Percentiles rank a stretch among this genome's conserved stretches.
These are phyloP conservation scores for Anniella stebbinsi DNA, from an alignment of 2,797 vertebrate genomes.

Conservation along the genomic window DNA sequence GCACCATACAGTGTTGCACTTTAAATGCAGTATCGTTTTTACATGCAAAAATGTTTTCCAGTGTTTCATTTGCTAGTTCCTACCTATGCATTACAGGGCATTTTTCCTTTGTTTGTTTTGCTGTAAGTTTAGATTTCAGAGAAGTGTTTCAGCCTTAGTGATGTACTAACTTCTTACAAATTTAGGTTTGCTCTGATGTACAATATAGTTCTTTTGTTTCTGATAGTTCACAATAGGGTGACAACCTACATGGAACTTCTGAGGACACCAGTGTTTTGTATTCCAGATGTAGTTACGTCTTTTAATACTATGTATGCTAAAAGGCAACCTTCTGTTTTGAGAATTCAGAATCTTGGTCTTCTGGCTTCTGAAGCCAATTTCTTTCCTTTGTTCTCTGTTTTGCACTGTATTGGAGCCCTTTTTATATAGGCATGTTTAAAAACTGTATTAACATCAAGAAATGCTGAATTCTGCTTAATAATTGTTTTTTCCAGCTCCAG, in stretches of 20 bases:
- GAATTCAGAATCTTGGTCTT: slow-evolving; percentile 17
- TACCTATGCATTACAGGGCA: slow-evolving; percentile 76
- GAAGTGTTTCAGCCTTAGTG: slow-evolving; percentile 38
- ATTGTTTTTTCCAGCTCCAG: slow-evolving; percentile 13
- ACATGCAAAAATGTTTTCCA: slow-evolving; percentile 77
- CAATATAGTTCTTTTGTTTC: slow-evolving; percentile 58
- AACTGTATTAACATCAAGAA: slow-evolving; percentile 5
- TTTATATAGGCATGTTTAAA: slow-evolving; percentile 27
- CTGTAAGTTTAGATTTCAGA: slow-evolving; percentile 51
- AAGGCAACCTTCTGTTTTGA: slow-evolving; percentile 62
- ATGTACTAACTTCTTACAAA: slow-evolving; percentile 51
- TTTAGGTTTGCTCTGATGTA: slow-evolving; percentile 55
- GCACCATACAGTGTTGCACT: slow-evolving; percentile 80
- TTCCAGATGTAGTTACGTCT: slow-evolving; percentile 40
- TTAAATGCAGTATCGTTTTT: slow-evolving; percentile 79
- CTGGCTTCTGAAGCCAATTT: slow-evolving; percentile 26
- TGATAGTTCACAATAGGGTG: slow-evolving; percentile 54
- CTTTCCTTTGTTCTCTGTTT: slow-evolving; percentile 27
- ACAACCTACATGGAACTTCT: slow-evolving; percentile 56
- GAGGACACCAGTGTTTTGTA: slow-evolving; percentile 42
- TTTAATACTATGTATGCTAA: neutral
- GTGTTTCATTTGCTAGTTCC: slow-evolving; percentile 76
- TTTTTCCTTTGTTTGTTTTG: slow-evolving; percentile 63
- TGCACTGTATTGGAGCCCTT: slow-evolving; percentile 15
- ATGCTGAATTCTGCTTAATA: slow-evolving; percentile 37